phyloP scores from a whole-genome alignment of 2,888 invertebrate genomes.

The Brenthis hecate region DNA sequence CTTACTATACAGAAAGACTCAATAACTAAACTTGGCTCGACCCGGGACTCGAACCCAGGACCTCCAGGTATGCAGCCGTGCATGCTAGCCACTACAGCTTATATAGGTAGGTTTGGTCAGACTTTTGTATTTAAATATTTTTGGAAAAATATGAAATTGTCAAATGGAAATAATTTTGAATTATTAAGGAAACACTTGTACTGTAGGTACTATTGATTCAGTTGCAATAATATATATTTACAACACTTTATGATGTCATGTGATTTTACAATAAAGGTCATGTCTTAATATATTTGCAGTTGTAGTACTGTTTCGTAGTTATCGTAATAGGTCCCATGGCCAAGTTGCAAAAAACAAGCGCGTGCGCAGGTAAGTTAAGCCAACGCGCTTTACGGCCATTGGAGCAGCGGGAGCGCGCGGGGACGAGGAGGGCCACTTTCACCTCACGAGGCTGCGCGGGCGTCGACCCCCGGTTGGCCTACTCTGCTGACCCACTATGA shows the following conservation, averaged over 20 bases:
- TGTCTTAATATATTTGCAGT: slow-evolving; percentile 69
- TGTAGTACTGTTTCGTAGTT: slow-evolving; percentile 73
- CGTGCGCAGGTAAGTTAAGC: slow-evolving; percentile 69
- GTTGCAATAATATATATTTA: slow-evolving; percentile 16
- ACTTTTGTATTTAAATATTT: too few species aligned
- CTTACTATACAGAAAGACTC: too few species aligned
- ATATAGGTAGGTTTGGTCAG: too few species aligned
- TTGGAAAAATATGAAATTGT: neutral
- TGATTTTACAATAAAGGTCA: slow-evolving; percentile 66
- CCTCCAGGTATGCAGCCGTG: too few species aligned
- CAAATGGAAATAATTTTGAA: neutral
- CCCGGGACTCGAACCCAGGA: too few species aligned
- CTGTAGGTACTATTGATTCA: neutral
- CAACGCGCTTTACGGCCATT: slow-evolving; percentile 61
- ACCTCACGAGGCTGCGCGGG: slow-evolving; percentile 80
- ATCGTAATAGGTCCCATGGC: slow-evolving; percentile 80
- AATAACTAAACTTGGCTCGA: too few species aligned
- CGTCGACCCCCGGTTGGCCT: slow-evolving; percentile 79
- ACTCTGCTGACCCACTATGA: slow-evolving; percentile 79
- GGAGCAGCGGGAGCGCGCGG: slow-evolving; percentile 54
- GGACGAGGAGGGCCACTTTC: slow-evolving; percentile 74
- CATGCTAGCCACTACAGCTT: too few species aligned
- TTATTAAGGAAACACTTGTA: slow-evolving; percentile 11
- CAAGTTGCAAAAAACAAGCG: slow-evolving; percentile 80
- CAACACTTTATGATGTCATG: slow-evolving; percentile 26